phyloP scores from a whole-genome alignment of 2,888 invertebrate species.

The Melitaea athalia region DNA sequence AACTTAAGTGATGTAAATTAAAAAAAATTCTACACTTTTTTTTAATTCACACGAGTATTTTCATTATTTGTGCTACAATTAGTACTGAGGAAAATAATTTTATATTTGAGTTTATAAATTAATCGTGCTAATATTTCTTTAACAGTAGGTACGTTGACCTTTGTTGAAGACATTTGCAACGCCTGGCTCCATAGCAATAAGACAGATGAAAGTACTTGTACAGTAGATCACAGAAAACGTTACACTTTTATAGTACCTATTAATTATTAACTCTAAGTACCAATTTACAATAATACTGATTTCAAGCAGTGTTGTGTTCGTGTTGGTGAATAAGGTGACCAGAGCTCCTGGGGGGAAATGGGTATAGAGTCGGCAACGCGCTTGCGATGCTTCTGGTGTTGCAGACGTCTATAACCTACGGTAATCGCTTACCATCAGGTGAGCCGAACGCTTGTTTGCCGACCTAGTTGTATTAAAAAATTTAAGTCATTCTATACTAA shows the following conservation, averaged over 20 bases:
- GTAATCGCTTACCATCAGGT: too few relatives aligned
- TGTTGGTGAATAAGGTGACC: too few relatives aligned
- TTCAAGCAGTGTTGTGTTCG: too few relatives aligned
- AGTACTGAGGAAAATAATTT: background rate
- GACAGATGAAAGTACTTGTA: background rate
- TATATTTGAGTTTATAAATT: constrained; percentile 1
- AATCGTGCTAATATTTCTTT: background rate
- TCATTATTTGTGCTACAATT: background rate
- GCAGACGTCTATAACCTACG: too few relatives aligned
- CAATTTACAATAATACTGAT: background rate
- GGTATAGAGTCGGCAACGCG: too few relatives aligned
- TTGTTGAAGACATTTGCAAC: background rate
- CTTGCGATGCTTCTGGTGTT: too few relatives aligned
- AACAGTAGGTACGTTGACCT: background rate
- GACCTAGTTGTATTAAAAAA: too few relatives aligned
- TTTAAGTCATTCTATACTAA: too few relatives aligned
- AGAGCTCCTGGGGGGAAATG: too few relatives aligned
- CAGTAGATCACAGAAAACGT: background rate
- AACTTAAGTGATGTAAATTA: background rate
- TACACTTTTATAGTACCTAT: background rate
- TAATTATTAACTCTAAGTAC: background rate
- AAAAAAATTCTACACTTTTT: background rate
- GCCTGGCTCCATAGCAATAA: background rate
- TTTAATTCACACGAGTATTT: constrained; percentile 1
- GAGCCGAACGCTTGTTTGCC: too few relatives aligned